Base-by-base conservation (phyloP, 2,113 vertebrate species). In the Alosa alosa region DNA sequence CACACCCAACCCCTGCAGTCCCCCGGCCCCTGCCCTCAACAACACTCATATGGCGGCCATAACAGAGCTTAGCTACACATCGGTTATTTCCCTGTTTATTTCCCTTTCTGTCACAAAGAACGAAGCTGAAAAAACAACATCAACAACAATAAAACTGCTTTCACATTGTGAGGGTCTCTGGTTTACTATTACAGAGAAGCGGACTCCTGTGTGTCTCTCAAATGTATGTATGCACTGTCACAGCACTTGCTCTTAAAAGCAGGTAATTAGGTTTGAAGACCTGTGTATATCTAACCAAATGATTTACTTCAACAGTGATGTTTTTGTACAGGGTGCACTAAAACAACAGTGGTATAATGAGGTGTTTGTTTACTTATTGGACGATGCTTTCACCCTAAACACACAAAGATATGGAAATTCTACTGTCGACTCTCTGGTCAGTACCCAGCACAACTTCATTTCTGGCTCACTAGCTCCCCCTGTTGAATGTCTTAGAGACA, bases 401-500 rank as follows among this genome's bases (percentile, higher is more conserved):
- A 78, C 10, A 39, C 25, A 31, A 13, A 78, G 31, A 3, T 41
- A 41, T 5, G 31, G 31, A 39, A 17, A 78, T 78, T 36, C 11
- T 78, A 0, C 72, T 75, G 25, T 10, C 15, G 11, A 5, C 72
- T 39, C 72, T 78, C 31, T 85, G 88, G 52, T n/a, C 22, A 72
- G 17, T 88, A 60, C 87, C 84, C 84, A 87, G 22, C 68, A 83
- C 2, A 87, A 88, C 49, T 86, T 88, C 15, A 88, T 94, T 92
- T 91, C 89, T 92, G 90, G 92, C 92, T 87, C 83, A 90, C 92
- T 90, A 94, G 92, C 94, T 64, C 93, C 94, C 93, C 94, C 94
- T 94, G 92, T 88, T 94, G 93, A 83, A 85, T 17, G 6, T 18
- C 17, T 39, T 15, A 44, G 10, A 39, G 72, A 3, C 25, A 78